Evolutionary conservation across 2,797 vertebrate species (phyloP).

Genomic region (Margarornis squamiger): DNA sequence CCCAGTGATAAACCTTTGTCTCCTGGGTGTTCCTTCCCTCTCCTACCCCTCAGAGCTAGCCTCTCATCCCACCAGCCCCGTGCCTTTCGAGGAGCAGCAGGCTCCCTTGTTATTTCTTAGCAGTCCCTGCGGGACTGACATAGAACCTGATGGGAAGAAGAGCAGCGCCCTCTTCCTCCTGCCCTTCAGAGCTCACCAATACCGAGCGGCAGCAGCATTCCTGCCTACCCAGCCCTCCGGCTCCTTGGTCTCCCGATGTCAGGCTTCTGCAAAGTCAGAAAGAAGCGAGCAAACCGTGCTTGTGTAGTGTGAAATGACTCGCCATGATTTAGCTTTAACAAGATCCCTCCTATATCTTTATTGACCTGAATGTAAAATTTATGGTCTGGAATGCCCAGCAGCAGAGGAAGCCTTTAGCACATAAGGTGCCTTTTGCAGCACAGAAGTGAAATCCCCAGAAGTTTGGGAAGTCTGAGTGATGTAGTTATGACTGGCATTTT

Average conservation of each 20-base stretch:
- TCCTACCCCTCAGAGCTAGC: neutral
- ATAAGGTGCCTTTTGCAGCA: neutral
- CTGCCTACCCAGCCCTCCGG: neutral
- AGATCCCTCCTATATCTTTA: constrained; percentile 32
- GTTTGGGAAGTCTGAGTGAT: constrained; percentile 5
- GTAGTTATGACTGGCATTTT: constrained; percentile 19
- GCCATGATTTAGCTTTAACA: neutral
- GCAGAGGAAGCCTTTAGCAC: neutral
- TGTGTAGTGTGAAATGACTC: neutral
- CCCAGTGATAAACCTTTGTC: accelerated
- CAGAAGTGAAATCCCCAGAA: neutral
- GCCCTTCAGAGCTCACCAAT: neutral
- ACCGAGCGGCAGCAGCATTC: neutral
- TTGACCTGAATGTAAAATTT: constrained; percentile 37
- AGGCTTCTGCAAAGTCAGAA: neutral
- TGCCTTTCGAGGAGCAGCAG: neutral
- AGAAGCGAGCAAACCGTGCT: neutral
- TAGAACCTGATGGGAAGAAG: neutral
- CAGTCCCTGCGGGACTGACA: neutral
- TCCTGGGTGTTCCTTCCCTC: neutral
- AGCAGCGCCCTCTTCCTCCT: constrained; percentile 29
- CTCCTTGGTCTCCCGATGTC: neutral
- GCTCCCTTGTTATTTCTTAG: neutral
- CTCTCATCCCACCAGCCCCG: neutral
- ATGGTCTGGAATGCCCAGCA: neutral